Evolutionary conservation across 1,140 invertebrate species (phyloP), one percentile per base, ranked within the genome.

Genomic region (Pachypsylla venusta): DNA sequence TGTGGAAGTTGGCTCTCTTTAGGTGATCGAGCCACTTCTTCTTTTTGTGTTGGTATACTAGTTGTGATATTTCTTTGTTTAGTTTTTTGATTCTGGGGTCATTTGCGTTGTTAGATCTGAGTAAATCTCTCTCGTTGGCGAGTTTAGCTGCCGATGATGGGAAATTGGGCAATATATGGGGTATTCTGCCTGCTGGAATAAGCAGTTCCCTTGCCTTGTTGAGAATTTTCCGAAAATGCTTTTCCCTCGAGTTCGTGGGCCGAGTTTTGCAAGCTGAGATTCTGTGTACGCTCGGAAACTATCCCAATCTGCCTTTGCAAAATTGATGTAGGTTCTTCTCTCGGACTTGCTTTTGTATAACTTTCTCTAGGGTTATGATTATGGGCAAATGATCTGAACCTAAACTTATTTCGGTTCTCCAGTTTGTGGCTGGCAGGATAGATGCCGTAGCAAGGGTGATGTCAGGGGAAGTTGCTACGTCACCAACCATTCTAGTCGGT

Each of bases 301-400:
- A 30, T 27, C 30, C 55, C 55, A 56, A 20, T 56, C 3, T 16
- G 55, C 55, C 27, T 56, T 56, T 13, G 25, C 26, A 35, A 56
- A 56, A 28, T 56, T 56, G 26, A 56, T 56, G 28, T 25, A 30
- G 1, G 55, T 56, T 56, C 28, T 56, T 16, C 27, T 56, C 26
- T 56, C 24, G 13, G 55, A 48, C 5, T 30, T 19, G 13, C 25
- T 30, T 56, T 56, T 27, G 13, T 28, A 56, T 56, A 25, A 20
- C n/a, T 35, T 25, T 19, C 13, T 25, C 14, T 1, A 56, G n/a
- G n/a, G 19, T 56, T 13, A 56, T 56, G 26, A 25, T 56, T 14
- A 56, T 56, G 19, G 55, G 55, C 10, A 56, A 25, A 30, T 56
- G 55, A 25, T 56, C 55, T 27, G 55, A 56, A 16, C 26, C n/a